Evolutionary conservation across 1,140 invertebrate genomes (phyloP), one percentile per base, ranked within the genome.

Genomic region (Pseudoatta argentina): DNA sequence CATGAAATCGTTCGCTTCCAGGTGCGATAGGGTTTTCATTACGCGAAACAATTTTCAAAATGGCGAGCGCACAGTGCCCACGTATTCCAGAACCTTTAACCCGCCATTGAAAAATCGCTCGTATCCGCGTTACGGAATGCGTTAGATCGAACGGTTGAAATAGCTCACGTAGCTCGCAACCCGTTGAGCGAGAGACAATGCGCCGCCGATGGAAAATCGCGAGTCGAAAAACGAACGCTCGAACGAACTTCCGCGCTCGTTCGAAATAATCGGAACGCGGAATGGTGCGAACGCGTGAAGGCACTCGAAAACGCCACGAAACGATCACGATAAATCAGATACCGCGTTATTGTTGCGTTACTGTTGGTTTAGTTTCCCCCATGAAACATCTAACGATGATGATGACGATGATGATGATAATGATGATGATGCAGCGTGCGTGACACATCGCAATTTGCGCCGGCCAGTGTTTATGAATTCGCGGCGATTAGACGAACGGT

Each of bases 31-130:
- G 55, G 69, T 39, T 73, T 83, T 83, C 79, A 83, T 83, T 83
- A 75, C 61, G 30, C 18, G 73, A 78, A 86, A 86, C 83, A 86
- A 66, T 79, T 67, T 61, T 55, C 44, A 61, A 66, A 78, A 67
- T 44, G 63, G 83, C 39, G 61, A 78, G 34, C 24, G 75, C 4
- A 64, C 14, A 67, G n/a, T 2, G 24, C 21, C 12, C 21, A 27
- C 67, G 57, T 51, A 73, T 73, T 73, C 55, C n/a, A 14, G 55
- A 51, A 83, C 39, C 69, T 75, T 75, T 75, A 83, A 75, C 55
- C 55, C 16, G 24, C 69, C 73, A 83, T 83, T 83, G 79, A 83
- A 83, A 82, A 83, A 83, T 83, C 69, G 69, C 69, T 75, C 79
- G 79, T 61, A 48, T 72, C 55, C 55, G 24, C 79, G 69, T 83